These are phyloP conservation scores for Iguana delicatissima DNA, from an alignment of 2,797 vertebrate genomes.

Conservation along the genomic window DNA sequence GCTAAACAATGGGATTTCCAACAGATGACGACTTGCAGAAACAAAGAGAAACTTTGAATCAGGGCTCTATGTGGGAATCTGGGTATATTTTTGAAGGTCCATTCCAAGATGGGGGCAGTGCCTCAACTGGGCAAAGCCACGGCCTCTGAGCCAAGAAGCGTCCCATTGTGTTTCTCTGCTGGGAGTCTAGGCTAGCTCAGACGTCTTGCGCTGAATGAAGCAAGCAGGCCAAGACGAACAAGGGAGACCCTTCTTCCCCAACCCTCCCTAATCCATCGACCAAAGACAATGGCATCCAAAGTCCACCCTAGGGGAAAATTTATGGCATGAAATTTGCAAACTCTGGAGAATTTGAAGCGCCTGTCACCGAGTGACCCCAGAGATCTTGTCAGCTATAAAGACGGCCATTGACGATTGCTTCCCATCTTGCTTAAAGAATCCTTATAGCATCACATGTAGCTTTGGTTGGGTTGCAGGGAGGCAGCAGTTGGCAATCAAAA, in stretches of 20 bases:
- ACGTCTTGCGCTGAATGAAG: constrained; percentile 39
- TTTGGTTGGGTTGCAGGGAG: neutral
- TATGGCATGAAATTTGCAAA: constrained; percentile 58
- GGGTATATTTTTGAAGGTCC: constrained; percentile 37
- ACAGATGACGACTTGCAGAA: constrained; percentile 46
- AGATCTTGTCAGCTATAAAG: neutral
- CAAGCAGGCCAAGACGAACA: constrained; percentile 45
- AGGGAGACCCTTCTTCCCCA: constrained; percentile 69
- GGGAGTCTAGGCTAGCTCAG: neutral
- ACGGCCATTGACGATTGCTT: constrained; percentile 21
- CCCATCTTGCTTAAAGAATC: constrained; percentile 6
- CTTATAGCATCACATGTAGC: neutral
- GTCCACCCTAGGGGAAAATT: constrained; percentile 45
- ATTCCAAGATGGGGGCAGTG: constrained; percentile 53
- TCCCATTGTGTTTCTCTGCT: constrained; percentile 49
- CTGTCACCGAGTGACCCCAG: neutral
- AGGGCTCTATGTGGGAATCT: constrained; percentile 14
- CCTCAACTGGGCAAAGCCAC: constrained; percentile 7
- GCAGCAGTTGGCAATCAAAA: neutral
- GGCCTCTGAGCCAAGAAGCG: constrained; percentile 51
- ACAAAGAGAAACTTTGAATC: constrained; percentile 23
- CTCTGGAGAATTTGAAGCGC: constrained; percentile 23
- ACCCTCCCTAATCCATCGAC: neutral
- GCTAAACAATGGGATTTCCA: constrained; percentile 66
- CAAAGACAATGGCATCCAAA: constrained; percentile 27